Evolutionary conservation across 1,140 invertebrate genomes (phyloP).

Genomic region (Camponotus vicinus): DNA sequence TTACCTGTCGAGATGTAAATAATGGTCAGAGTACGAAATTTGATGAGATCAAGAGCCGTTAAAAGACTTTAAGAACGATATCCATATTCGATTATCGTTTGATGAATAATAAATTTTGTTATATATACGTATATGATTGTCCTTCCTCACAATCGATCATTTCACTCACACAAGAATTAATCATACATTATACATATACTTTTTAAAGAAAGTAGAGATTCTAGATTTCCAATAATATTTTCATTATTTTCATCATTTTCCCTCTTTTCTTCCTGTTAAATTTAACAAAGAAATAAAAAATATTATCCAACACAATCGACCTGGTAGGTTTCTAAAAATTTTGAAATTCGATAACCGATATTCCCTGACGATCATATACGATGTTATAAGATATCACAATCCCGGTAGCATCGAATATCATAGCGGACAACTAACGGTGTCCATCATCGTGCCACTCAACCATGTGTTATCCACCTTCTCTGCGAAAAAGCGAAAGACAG

Average conservation of each 20-base stretch:
- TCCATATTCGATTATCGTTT: not conserved
- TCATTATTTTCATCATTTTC: not conserved
- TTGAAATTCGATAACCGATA: constrained; percentile 30
- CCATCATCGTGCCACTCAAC: constrained; percentile 33
- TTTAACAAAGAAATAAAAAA: not conserved
- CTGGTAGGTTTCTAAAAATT: not conserved
- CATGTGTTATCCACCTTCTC: not conserved
- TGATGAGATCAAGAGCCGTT: not conserved
- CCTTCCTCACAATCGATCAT: not conserved
- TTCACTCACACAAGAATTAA: not conserved
- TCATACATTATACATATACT: not conserved
- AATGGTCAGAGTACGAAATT: not conserved
- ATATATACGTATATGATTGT: not conserved
- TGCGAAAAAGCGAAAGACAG: not conserved
- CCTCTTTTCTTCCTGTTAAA: not conserved
- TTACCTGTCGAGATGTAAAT: constrained; percentile 25
- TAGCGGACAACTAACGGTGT: constrained; percentile 4
- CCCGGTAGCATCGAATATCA: constrained; percentile 13
- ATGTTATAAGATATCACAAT: constrained; percentile 27
- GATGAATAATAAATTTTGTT: not conserved
- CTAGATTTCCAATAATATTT: not conserved
- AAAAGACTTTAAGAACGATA: not conserved
- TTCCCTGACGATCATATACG: not conserved
- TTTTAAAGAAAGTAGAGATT: not conserved
- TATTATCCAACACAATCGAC: not conserved